Evolutionary conservation across 1,140 invertebrate species (phyloP), one percentile per base, ranked within the genome.

Genomic region (Drepana arcuata): DNA sequence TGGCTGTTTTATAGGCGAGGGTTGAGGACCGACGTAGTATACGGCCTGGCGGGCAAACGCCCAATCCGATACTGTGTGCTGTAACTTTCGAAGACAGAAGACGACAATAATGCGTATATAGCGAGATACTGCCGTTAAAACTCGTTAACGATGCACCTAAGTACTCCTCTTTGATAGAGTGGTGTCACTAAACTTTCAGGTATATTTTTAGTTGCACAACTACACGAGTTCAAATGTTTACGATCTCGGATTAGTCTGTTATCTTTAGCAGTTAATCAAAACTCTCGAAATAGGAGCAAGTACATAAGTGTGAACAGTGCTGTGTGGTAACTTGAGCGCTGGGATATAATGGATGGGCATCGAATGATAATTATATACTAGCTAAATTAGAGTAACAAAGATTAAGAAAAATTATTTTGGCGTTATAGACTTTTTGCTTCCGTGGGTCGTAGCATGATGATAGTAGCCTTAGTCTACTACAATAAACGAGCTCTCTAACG

Each of bases 21-120:
- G n/a, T n/a, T n/a, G n/a, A n/a, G n/a, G n/a, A n/a, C n/a, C n/a
- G n/a, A n/a, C n/a, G n/a, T n/a, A n/a, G n/a, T n/a, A n/a, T n/a
- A n/a, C n/a, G n/a, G n/a, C n/a, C n/a, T n/a, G n/a, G n/a, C n/a
- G n/a, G n/a, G n/a, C n/a, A n/a, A n/a, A n/a, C n/a, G n/a, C n/a
- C n/a, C n/a, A n/a, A n/a, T n/a, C n/a, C n/a, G n/a, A n/a, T n/a
- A n/a, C n/a, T n/a, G n/a, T n/a, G n/a, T n/a, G n/a, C n/a, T n/a
- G n/a, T n/a, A n/a, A n/a, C n/a, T 57, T 58, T 42, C 54, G 36
- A 50, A 45, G 50, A 30, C 49, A 50, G 57, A 57, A 57, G 51
- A 48, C 33, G 40, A 41, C 38, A 44, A 48, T 61, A 61, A 59
- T 49, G 49, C 36, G 32, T 46, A 47, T 27, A 59, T 48, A 44